Percentiles rank a stretch among this genome's conserved stretches.
phyloP scores from a whole-genome alignment of 2,888 invertebrate species.

The Portevinia maculata region DNA sequence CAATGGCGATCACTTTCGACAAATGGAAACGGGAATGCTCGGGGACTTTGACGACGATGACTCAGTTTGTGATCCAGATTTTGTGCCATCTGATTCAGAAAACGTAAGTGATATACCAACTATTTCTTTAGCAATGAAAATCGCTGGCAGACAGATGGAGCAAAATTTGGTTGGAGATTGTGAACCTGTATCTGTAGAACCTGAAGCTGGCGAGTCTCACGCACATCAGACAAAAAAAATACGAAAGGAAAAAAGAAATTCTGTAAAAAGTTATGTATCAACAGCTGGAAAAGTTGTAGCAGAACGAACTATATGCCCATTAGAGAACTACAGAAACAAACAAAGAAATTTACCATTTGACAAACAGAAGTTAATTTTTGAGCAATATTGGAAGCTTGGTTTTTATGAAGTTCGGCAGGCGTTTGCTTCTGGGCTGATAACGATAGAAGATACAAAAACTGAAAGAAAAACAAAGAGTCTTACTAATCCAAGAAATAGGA shows the following conservation, averaged over 20 bases:
- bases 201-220: no score
- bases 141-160: no score
- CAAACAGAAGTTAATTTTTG: no score
- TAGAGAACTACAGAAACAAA: slow-evolving; percentile 5
- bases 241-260: not conserved
- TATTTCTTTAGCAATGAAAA: no score
- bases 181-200: no score
- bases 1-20: not conserved
- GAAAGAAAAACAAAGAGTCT: slow-evolving; percentile 30
- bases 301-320: slow-evolving; percentile 4
- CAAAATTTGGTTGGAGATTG: no score
- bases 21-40: not conserved
- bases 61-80: no score
- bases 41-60: slow-evolving; percentile 6
- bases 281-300: no score
- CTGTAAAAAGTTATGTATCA: slow-evolving; percentile 7
- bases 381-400: slow-evolving; percentile 18
- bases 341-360: not conserved
- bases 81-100: no score
- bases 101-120: no score
- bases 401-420: slow-evolving; percentile 8
- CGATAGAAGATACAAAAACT: slow-evolving; percentile 49
- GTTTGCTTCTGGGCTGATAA: slow-evolving; percentile 34
- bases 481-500: slow-evolving; percentile 51
- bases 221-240: no score